Conservation (phyloP, 2,797 vertebrate species). For the Leuciscus waleckii region DNA sequence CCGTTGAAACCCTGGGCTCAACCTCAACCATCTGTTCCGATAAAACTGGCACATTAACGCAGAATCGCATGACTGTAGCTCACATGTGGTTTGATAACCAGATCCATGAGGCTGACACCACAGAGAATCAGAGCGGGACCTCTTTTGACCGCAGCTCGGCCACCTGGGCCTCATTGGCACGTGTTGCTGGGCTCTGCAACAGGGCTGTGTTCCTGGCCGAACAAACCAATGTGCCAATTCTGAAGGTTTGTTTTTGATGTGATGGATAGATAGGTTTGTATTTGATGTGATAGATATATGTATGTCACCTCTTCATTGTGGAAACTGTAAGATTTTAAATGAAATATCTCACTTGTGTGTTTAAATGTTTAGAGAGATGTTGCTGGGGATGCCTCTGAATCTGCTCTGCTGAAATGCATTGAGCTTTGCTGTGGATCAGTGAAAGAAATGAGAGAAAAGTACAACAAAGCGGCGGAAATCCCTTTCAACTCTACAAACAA, state of each 20-base stretch:
- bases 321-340: not conserved
- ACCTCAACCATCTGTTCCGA: constrained; percentile 90
- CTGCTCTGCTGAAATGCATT: constrained; percentile 87
- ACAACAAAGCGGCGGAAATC: constrained; percentile 83
- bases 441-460: constrained; percentile 82
- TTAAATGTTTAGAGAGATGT: constrained; percentile 78
- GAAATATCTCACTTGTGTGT: not conserved
- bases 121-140: constrained; percentile 87
- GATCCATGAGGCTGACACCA: constrained; percentile 89
- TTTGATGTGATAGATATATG: not conserved
- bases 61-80: constrained; percentile 89
- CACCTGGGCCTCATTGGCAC: constrained; percentile 82
- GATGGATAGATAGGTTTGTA: constrained; percentile 70
- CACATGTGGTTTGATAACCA: constrained; percentile 94
- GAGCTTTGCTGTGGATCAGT: constrained; percentile 88
- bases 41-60: constrained; percentile 88
- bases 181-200: constrained; percentile 86
- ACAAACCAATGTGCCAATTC: constrained; percentile 84
- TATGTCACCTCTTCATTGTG: not conserved
- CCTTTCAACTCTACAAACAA: constrained; percentile 92
- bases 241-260: constrained; percentile 76
- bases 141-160: constrained; percentile 84
- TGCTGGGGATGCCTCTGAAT: constrained; percentile 87
- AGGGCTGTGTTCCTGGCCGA: constrained; percentile 87
- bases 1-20: constrained; percentile 87